phyloP scores from a whole-genome alignment of 23 tunicate species.

The Botrylloides violaceus region DNA sequence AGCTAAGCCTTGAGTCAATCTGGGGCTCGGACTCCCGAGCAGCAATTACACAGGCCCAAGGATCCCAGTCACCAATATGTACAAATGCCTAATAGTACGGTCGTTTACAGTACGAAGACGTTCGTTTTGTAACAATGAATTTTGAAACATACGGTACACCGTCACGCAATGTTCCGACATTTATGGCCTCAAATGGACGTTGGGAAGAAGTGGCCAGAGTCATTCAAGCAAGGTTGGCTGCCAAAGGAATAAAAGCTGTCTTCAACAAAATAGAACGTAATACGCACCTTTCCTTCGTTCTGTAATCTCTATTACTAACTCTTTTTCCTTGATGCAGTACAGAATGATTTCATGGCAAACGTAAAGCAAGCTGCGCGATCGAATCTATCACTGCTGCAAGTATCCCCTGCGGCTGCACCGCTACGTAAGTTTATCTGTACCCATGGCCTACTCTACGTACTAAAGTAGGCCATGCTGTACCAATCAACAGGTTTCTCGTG shows the following conservation, averaged over 20 bases:
- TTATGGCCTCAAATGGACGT: slow-evolving; percentile 12
- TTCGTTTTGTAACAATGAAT: slow-evolving; percentile 10
- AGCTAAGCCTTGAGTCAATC: too few species aligned
- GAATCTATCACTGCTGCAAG: neutral
- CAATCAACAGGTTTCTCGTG: too few species aligned
- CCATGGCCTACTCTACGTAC: too few species aligned
- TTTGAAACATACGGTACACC: slow-evolving; percentile 23
- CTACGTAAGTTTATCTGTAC: neutral
- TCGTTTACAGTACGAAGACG: slow-evolving; percentile 4
- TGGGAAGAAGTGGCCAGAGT: slow-evolving; percentile 6
- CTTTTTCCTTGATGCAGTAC: neutral
- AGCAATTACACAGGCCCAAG: too few species aligned
- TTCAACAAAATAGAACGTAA: slow-evolving; percentile 1
- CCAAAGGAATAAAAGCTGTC: neutral
- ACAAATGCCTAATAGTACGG: too few species aligned
- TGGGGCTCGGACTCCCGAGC: too few species aligned
- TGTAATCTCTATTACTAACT: neutral
- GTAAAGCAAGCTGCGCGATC: neutral
- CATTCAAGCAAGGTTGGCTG: slow-evolving; percentile 18
- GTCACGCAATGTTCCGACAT: slow-evolving; percentile 6
- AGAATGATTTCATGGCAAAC: neutral
- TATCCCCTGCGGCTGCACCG: neutral
- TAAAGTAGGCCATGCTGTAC: too few species aligned
- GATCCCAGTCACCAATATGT: too few species aligned
- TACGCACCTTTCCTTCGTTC: neutral